Base-by-base conservation (phyloP, 1,140 invertebrate species). In the Drosophila elegans region DNA sequence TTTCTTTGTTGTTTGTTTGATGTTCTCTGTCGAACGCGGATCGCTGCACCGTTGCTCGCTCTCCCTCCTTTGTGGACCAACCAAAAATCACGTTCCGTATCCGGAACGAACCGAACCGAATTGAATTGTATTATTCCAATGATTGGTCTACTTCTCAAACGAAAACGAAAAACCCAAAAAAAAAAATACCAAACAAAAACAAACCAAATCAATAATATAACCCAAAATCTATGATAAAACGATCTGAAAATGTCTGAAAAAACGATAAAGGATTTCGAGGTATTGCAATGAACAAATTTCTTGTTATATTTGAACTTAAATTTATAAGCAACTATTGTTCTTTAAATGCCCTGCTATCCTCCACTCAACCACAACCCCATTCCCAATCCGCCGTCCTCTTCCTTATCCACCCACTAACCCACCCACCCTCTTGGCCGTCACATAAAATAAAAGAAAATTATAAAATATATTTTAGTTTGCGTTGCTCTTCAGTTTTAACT, bases 1-100 rank as follows among this genome's bases (percentile, higher is more conserved):
- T 91, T 84, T 88, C 84, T 88, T 88, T 88, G 83, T 88, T 82
- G 83, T 82, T 88, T 86, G 83, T 83, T 88, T 88, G 79, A 89
- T 93, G 92, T 93, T 91, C 92, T 93, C 92, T 92, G 93, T 90
- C 94, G 93, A 93, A 92, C 92, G 93, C 94, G 93, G 92, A 93
- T 94, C 93, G 93, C 93, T 93, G 93, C 93, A 84, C 81, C 72
- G 67, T 78, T 88, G 79, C 84, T 75, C 82, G 71, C 72, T 82
- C 75, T 78, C 59, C 66, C 67, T 68, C 79, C 83, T 79, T 91
- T 84, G 80, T 83, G 89, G 88, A 91, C 78, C 71, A 82, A 73
- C 68, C 55, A 72, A 82, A 61, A 73, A 54, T 72, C 66, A 76
- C 78, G 81, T 84, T 84, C 80, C 80, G 63, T 82, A 68, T 44